Evolutionary conservation across 2,113 vertebrate species (phyloP).

Genomic region (human (Homo sapiens)): DNA sequence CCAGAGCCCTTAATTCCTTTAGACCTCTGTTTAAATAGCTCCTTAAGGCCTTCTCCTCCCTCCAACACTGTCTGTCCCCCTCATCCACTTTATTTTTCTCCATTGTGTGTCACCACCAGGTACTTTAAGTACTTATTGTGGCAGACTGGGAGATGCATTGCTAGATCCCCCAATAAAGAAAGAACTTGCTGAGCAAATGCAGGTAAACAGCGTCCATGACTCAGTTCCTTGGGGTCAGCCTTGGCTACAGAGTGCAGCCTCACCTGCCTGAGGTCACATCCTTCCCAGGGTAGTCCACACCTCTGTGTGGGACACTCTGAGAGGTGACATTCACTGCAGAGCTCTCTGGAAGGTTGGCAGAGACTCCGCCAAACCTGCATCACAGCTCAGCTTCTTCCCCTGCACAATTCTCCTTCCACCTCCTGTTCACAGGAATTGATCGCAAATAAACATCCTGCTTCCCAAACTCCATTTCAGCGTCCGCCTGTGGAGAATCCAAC

Average conservation of each 20-base stretch:
- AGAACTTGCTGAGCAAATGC: not conserved
- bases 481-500: not conserved
- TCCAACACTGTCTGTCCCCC: too few species aligned
- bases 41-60: not conserved
- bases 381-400: not conserved
- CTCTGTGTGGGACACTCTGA: not conserved
- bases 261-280: not conserved
- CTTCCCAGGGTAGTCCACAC: not conserved
- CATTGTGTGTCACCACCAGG: not conserved
- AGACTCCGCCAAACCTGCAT: not conserved
- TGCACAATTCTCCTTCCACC: not conserved
- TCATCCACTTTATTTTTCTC: not conserved
- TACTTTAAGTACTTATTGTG: not conserved
- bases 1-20: not conserved
- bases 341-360: too few species aligned
- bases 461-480: not conserved
- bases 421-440: not conserved
- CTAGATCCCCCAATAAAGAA: not conserved
- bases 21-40: not conserved
- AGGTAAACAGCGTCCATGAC: not conserved
- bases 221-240: not conserved
- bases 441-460: not conserved
- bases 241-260: not conserved
- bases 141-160: too few species aligned
- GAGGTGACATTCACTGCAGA: not conserved